Percentiles rank a stretch among this genome's conserved stretches.
These are phyloP conservation scores for Stenoptilia bipunctidactyla DNA, from an alignment of 2,888 invertebrate species.

Conservation along the genomic window DNA sequence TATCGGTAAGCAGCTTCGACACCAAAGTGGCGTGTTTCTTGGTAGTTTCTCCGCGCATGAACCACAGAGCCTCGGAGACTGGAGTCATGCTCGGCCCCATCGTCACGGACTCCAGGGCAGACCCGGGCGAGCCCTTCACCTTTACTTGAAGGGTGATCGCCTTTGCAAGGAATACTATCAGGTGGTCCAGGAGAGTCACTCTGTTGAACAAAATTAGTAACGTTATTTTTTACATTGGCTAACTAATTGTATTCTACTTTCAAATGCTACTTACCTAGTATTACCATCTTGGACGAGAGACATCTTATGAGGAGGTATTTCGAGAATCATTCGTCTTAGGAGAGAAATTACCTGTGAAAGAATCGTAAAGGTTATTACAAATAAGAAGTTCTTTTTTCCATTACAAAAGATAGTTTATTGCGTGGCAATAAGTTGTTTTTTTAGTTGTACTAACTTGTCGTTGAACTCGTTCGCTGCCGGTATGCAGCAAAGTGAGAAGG, in stretches of 20 bases:
- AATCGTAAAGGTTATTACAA: too few relatives aligned
- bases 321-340: conserved; percentile 87
- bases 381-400: too few relatives aligned
- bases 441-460: conserved; percentile 77
- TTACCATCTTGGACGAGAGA: conserved; percentile 69
- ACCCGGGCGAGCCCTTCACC: conserved; percentile 50
- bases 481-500: conserved; percentile 88
- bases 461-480: conserved; percentile 94
- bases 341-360: conserved; percentile 83
- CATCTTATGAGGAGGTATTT: conserved; percentile 88
- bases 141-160: conserved; percentile 92
- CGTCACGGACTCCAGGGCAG: conserved; percentile 55
- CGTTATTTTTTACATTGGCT: too few relatives aligned
- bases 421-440: too few relatives aligned
- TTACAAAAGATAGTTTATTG: too few relatives aligned
- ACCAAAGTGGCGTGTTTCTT: conserved; percentile 90
- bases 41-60: conserved; percentile 86
- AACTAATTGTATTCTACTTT: conserved; percentile 37
- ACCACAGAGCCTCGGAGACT: conserved; percentile 75
- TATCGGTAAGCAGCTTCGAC: conserved; percentile 88
- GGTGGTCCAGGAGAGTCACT: conserved; percentile 87
- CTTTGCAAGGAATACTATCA: conserved; percentile 92
- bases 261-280: conserved; percentile 21
- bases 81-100: conserved; percentile 62
- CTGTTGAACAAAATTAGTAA: conserved; percentile 35